Evolutionary conservation across 2,113 vertebrate genomes (phyloP), one percentile per base, ranked within the genome.

Genomic region (Melanerpes aurifrons): DNA sequence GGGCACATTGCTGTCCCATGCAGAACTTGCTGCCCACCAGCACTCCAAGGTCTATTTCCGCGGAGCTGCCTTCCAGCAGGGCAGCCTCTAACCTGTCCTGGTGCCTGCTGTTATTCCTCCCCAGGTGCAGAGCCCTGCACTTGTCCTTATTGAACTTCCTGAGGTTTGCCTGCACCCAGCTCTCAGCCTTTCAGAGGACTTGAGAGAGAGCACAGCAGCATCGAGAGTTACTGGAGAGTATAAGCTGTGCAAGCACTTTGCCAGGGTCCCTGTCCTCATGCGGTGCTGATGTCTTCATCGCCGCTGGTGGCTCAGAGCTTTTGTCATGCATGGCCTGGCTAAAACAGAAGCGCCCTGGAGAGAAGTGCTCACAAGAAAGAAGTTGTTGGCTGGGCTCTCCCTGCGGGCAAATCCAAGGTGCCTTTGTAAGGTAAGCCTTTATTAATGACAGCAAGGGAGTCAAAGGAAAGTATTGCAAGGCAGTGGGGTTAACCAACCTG

Each of bases 371-470:
- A 37, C 76, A 73, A 79, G 89, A 57, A 63, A 19, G 62, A 77
- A 40, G 45, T 77, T 31, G n/a, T 40, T 93, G 77, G 93, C 82
- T 87, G 15, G 26, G 43, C 78, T 93, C 24, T 93, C 82, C 82
- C 61, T 14, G 31, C 1, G 7, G 75, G 84, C 28, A 92, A 15
- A 82, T 92, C 90, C 91, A 93, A 96, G 94, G 91, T 96, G 89
- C 92, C 94, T 96, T 95, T 96, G 95, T 94, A 96, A 96, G 0
- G 2, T 71, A 91, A 91, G 50, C 80, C 75, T 90, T 90, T 95
- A 93, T 96, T 94, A 96, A 66, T 9, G 82, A 89, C 1, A 77
- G 87, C 67, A 79, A 70, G 5, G 24, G 86, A 93, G 82, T 84
- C 86, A 89, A 76, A 94, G 54, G 73, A 92, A 71, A 4, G 69